A percentile compares a stretch with the other conserved stretches of the same genome.
Evolutionary conservation across 2,797 vertebrate genomes (phyloP).

Genomic region (Phoeniculus purpureus): DNA sequence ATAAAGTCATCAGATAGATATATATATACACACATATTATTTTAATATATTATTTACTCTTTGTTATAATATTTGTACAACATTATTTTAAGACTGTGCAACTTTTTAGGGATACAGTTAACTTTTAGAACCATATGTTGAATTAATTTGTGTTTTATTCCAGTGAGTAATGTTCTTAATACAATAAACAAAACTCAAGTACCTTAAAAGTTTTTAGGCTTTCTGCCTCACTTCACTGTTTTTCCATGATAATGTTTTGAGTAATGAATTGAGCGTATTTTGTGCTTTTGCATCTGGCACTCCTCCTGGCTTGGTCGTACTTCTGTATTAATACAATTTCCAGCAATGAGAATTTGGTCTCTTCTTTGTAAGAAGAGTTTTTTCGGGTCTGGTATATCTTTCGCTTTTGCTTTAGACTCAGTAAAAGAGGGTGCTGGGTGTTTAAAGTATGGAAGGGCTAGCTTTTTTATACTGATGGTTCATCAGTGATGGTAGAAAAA

Average conservation of each 20-base stretch:
- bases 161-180: not conserved
- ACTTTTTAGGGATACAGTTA: not conserved
- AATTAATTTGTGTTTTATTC: not conserved
- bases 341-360: not conserved
- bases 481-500: no score
- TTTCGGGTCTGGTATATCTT: not conserved
- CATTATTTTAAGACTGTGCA: not conserved
- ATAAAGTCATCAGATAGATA: not conserved
- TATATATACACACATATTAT: no score
- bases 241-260: not conserved
- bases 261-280: not conserved
- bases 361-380: not conserved
- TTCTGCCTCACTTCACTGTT: not conserved
- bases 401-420: not conserved
- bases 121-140: not conserved
- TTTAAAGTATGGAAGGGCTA: no score
- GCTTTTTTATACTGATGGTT: no score
- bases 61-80: not conserved
- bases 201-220: not conserved
- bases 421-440: no score
- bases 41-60: not conserved
- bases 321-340: not conserved
- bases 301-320: not conserved
- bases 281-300: not conserved
- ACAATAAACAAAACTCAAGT: not conserved